Base-by-base conservation (phyloP, 1,140 invertebrate genomes). In the Cydia fagiglandana region DNA sequence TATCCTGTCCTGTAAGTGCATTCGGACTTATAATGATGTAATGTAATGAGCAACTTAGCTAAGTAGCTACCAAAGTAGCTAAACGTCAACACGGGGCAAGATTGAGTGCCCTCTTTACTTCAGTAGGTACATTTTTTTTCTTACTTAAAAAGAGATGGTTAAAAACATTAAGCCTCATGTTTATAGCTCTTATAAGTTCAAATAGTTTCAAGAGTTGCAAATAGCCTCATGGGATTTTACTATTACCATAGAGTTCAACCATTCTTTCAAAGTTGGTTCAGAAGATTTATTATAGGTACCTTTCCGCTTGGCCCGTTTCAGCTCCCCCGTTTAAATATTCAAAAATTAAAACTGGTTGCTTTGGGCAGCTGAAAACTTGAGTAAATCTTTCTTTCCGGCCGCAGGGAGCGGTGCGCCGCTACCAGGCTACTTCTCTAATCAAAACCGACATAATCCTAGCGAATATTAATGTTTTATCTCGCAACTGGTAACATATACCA, bases 301-400 rank as follows among this genome's bases (percentile, higher is more conserved):
- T 70, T 45, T 70, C 66, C 66, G 66, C 66, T 70, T 38, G 38
- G 45, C 66, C 66, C 30, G 66, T 38, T 38, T 70, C 34, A 70
- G n/a, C 17, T 70, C n/a, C 17, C 17, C 34, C 66, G 66, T 70
- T 70, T 70, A 70, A 70, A 45, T 70, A 70, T 70, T 70, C 66
- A 70, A 70, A 70, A 70, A 70, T 70, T 70, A 70, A 70, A 70
- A 70, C 66, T 70, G 66, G 66, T 38, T 70, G 66, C 34, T 70
- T 38, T 70, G 66, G 66, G 66, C 24, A 70, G 66, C 66, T 41
- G 66, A 45, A 70, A 70, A 70, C 30, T 70, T 34, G 66, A 70
- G 38, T 70, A 70, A 70, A 70, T 70, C 66, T 70, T 70, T 10
- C 66, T 70, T 70, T 70, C 66, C 34, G 66, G 66, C 30, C 66